These are phyloP conservation scores for Griposia aprilina DNA, from an alignment of 2,888 invertebrate genomes.

Conservation along the genomic window DNA sequence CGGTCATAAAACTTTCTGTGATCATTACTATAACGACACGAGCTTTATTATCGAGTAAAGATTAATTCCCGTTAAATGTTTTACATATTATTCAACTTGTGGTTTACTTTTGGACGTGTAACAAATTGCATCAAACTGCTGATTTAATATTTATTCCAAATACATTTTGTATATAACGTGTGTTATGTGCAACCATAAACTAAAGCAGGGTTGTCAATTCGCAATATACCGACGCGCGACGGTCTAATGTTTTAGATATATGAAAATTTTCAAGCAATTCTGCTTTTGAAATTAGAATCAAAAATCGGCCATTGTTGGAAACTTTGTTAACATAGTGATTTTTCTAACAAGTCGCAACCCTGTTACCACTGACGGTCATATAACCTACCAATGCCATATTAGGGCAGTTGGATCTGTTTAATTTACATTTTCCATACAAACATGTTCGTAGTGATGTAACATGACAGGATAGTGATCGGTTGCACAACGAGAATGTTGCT, in stretches of 20 bases:
- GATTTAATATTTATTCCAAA: constrained; percentile 56
- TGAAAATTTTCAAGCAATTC: not conserved
- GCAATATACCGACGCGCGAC: not conserved
- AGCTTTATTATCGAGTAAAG: constrained; percentile 49
- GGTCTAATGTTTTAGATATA: not conserved
- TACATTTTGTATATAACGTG: constrained; percentile 72
- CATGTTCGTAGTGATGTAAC: constrained; percentile 65
- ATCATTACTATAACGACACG: constrained; percentile 45
- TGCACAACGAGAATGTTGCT: constrained; percentile 56
- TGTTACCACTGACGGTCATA: constrained; percentile 33
- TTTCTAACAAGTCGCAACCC: constrained; percentile 30
- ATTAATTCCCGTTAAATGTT: constrained; percentile 52
- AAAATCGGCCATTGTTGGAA: not conserved
- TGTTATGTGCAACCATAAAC: constrained; percentile 37
- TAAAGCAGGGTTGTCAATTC: constrained; percentile 39
- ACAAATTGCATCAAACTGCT: constrained; percentile 48
- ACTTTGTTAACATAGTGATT: not conserved
- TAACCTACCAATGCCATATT: constrained; percentile 64
- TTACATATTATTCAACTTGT: constrained; percentile 37
- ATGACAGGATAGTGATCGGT: constrained; percentile 64
- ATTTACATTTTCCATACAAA: constrained; percentile 68
- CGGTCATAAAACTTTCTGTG: constrained; percentile 61
- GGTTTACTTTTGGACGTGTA: constrained; percentile 46
- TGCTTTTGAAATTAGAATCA: not conserved
- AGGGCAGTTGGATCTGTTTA: constrained; percentile 69